Evolutionary conservation across 53 echinoderm and acorn worm genomes (phyloP), one percentile per base, ranked within the genome.

Genomic region (Patiria pectinifera): DNA sequence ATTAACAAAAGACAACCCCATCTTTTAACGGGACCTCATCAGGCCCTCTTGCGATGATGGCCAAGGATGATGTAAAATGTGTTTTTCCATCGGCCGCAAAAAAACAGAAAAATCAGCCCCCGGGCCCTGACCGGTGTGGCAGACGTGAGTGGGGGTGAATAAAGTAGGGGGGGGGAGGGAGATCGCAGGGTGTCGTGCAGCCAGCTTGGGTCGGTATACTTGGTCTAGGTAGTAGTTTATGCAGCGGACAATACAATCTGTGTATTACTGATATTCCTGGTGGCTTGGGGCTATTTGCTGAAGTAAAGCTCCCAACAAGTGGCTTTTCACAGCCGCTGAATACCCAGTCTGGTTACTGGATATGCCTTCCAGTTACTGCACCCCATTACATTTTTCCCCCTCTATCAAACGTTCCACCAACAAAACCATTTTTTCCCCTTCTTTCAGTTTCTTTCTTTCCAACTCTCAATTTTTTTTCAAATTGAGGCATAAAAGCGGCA

Each of bases 261-360:
- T 90, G 81, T 90, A 90, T 90, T 80, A 90, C 80, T 90, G 80
- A 90, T 90, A 87, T 93, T 93, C 61, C 45, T 86, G 35, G 16
- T 26, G 6, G 86, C 93, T 82, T 23, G 45, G 62, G 88, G 93
- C 87, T 93, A 93, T 93, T 93, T 93, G 87, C 88, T 86, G 59
- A 82, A 87, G 87, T 88, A 93, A 93, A 93, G 87, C 93, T 87
- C 76, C 76, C 82, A 88, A 93, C 93, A 93, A 93, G 93, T 93
- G 83, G 66, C 88, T 61, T 93, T 93, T 93, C 59, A 93, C 62
- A 69, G 71, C 60, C 75, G 71, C 53, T 93, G 79, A 93, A 93
- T 93, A 59, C 79, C 80, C 88, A 82, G 88, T 90, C 90, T 90
- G 90, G 80, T 90, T 69, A 22, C 62, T 80, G 63, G 66, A 80